Evolutionary conservation across 2,888 invertebrate genomes (phyloP), one percentile per base, ranked within the genome.

Genomic region (Stomorhina lunata): DNA sequence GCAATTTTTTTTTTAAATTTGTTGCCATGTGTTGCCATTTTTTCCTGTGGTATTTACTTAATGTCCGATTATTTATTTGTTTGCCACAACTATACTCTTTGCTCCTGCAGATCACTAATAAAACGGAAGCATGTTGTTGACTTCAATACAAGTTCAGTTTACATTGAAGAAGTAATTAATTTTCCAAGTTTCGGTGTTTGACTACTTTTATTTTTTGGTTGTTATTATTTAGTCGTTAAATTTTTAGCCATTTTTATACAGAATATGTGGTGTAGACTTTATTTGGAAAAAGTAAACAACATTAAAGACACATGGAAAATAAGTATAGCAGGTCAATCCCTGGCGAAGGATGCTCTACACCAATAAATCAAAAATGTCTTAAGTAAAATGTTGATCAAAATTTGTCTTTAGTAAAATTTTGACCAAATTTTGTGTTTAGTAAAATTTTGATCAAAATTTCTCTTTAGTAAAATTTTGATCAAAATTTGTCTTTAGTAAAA

Each of bases 71-170:
- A 43, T 48, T 57, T 50, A 4, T 12, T 48, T 65, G n/a, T 4
- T 32, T 37, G 66, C 34, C 32, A 63, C 50, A 50, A 50, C 5
- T 20, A 29, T 32, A 55, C 29, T 27, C 3, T 22, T n/a, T 43
- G 1, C 32, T 22, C 2, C 34, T 59, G 61, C 66, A 61, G 25
- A 50, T 48, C 50, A 45, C 27, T 68, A 66, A 68, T 43, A 76
- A 84, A 84, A 81, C 82, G 76, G 84, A 82, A 84, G 84, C 81
- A 59, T 72, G 72, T 59, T 80, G 61, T 69, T 63, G 29, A 37
- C 50, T 73, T 65, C 81, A 79, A 79, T 71, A 79, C 75, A 71
- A 75, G 59, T 59, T 79, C 69, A 72, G 61, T 76, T 84, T 76
- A 63, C 79, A 81, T 79, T 80, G 75, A 80, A 71, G 45, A 66